Conservation (phyloP, 2,797 vertebrate genomes). For the Ispidina picta region DNA sequence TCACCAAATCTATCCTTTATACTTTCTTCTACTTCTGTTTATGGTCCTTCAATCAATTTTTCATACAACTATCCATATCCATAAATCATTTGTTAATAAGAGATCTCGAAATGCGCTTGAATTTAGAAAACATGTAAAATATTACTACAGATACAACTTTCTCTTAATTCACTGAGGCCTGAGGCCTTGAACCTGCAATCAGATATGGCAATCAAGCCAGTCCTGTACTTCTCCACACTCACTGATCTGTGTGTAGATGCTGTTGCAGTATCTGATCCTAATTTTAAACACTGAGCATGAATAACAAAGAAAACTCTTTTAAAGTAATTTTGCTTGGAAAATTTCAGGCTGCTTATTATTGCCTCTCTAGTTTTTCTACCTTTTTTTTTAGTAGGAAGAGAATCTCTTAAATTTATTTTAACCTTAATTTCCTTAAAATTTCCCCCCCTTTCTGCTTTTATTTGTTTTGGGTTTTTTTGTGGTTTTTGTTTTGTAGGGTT, state of each 20-base stretch:
- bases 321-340: constrained; percentile 15
- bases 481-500: too few species aligned
- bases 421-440: too few species aligned
- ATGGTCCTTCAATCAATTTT: background rate
- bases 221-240: constrained; percentile 3
- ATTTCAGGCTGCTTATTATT: background rate
- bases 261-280: constrained; percentile 34
- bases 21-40: background rate
- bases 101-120: background rate
- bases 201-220: constrained; percentile 9
- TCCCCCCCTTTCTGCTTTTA: background rate
- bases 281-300: constrained; percentile 45
- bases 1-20: constrained; percentile 11
- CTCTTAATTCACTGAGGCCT: background rate
- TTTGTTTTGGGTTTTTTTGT: too few species aligned
- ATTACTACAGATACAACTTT: background rate
- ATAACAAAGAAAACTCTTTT: background rate
- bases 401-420: background rate
- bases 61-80: background rate
- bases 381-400: background rate
- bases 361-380: background rate
- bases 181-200: constrained; percentile 18
- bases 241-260: constrained; percentile 24
- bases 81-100: background rate
- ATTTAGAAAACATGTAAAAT: background rate